Evolutionary conservation across 2,113 vertebrate species (phyloP).

Genomic region (Atractosteus spatula): DNA sequence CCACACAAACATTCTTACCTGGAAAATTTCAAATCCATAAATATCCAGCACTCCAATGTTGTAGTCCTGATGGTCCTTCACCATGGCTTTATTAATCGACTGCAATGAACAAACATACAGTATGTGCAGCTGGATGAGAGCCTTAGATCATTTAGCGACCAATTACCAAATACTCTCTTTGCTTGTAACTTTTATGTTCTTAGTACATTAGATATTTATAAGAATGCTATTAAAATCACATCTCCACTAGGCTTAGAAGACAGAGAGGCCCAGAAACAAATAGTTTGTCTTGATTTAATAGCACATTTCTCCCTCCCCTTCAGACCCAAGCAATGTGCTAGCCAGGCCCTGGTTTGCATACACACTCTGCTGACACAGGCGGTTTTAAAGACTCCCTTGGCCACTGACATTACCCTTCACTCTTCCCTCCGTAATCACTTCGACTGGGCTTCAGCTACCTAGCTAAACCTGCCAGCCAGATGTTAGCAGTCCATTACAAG

Average conservation of each 20-base stretch:
- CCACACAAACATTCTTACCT: conserved; percentile 61
- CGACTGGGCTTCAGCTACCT: background rate
- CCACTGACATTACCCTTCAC: background rate
- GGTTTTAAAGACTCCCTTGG: background rate
- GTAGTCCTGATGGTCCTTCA: conserved; percentile 90
- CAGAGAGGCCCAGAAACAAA: too few relatives aligned
- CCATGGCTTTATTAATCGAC: conserved; percentile 97
- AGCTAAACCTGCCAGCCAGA: background rate
- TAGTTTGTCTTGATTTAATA: too few relatives aligned
- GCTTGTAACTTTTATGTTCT: too few relatives aligned
- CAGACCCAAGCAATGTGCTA: background rate
- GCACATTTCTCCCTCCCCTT: background rate
- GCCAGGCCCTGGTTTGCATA: background rate
- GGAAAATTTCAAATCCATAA: conserved; percentile 98
- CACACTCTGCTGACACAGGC: conserved; percentile 1
- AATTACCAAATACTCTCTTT: too few relatives aligned
- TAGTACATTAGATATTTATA: too few relatives aligned
- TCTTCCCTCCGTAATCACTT: background rate
- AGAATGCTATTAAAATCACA: too few relatives aligned
- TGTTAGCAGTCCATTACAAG: conserved; percentile 5
- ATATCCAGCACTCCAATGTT: conserved; percentile 94
- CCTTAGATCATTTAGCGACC: too few relatives aligned
- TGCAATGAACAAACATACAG: conserved; percentile 46
- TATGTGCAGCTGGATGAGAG: too few relatives aligned
- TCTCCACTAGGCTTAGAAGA: too few relatives aligned